These are phyloP conservation scores for Gadopsis bispinosus DNA, from an alignment of 2,797 vertebrate genomes.

Conservation along the genomic window DNA sequence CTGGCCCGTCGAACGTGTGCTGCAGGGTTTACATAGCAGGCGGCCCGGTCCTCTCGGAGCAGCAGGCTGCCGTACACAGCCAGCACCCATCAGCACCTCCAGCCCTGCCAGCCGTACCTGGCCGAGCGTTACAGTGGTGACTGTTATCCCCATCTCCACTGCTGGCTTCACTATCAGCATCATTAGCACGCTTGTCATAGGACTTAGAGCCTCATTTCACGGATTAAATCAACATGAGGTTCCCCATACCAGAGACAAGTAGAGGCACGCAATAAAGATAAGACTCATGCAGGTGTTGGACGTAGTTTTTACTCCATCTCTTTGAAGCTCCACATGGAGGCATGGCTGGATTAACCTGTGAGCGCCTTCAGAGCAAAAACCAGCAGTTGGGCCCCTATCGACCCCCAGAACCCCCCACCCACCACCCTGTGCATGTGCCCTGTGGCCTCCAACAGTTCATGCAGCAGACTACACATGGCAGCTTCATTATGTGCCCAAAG, in stretches of 20 bases:
- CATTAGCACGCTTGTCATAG: background rate
- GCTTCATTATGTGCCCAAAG: conserved; percentile 18
- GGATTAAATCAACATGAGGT: conserved; percentile 5
- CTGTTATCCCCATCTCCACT: conserved; percentile 28
- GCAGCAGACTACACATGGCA: conserved; percentile 12
- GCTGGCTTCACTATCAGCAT: conserved; percentile 25
- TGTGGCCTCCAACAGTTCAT: conserved; percentile 27
- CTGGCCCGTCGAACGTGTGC: conserved; percentile 68
- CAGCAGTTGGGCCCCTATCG: background rate
- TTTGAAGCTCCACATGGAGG: too few species aligned
- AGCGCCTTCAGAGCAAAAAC: background rate
- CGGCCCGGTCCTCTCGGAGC: conserved; percentile 14
- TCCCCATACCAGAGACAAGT: background rate
- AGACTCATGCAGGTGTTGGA: background rate
- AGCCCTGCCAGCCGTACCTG: conserved; percentile 40
- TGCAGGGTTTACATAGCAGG: conserved; percentile 74
- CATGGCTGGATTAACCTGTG: background rate
- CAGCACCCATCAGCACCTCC: conserved; percentile 58
- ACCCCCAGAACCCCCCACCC: background rate
- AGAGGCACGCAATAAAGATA: background rate
- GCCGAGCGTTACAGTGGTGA: background rate
- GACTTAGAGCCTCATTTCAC: background rate
- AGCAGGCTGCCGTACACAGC: conserved; percentile 26
- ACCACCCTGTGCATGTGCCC: conserved; percentile 12
- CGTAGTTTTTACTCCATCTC: background rate